These are phyloP conservation scores for Hofmannophila pseudospretella DNA, from an alignment of 2,888 invertebrate species.

Conservation along the genomic window DNA sequence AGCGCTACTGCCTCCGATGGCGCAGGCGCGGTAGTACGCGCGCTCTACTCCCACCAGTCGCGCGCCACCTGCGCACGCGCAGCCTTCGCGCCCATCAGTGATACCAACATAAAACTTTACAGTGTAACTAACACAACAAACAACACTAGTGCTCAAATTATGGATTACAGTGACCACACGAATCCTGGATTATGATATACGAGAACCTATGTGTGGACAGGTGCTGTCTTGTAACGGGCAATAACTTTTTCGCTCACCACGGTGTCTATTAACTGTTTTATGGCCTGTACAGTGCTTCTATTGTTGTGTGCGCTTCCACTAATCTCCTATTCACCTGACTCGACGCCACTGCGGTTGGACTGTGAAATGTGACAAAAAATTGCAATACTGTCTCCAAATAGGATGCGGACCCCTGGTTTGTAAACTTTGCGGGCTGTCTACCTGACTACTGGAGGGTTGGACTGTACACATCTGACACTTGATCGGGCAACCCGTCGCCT, in stretches of 20 bases:
- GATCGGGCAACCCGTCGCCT: constrained; percentile 61
- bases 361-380: constrained; percentile 77
- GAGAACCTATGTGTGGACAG: constrained; percentile 15
- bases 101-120: constrained; percentile 33
- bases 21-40: constrained; percentile 67
- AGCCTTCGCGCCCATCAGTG: constrained; percentile 39
- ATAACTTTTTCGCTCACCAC: constrained; percentile 39
- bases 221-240: constrained; percentile 26
- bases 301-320: constrained; percentile 67
- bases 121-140: constrained; percentile 27
- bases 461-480: constrained; percentile 50
- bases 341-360: constrained; percentile 59
- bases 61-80: constrained; percentile 66
- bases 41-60: constrained; percentile 65
- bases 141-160: constrained; percentile 26
- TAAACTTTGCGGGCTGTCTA: constrained; percentile 71
- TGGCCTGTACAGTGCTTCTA: constrained; percentile 63
- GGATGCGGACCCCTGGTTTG: constrained; percentile 55
- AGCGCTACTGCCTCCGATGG: constrained; percentile 73
- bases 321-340: constrained; percentile 70
- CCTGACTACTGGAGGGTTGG: constrained; percentile 63
- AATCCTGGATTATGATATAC: constrained; percentile 25
- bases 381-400: constrained; percentile 61
- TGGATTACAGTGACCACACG: constrained; percentile 64
- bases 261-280: constrained; percentile 66